Evolutionary conservation across 2,888 invertebrate species (phyloP).

Genomic region (Prosopocoilus inquinatus): DNA sequence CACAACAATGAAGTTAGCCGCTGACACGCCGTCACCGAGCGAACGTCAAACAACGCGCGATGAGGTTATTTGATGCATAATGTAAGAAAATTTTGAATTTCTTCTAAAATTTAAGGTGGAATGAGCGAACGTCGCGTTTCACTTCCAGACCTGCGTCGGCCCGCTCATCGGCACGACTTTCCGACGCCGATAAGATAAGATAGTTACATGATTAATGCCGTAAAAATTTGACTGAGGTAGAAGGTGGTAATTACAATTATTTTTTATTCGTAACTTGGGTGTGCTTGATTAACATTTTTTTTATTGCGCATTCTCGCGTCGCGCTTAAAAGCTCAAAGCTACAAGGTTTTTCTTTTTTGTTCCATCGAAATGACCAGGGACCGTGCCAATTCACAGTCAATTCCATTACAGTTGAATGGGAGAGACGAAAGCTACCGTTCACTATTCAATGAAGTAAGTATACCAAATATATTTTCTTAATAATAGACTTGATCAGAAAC

Average conservation of each 20-base stretch:
- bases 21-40: neutral
- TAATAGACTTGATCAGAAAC: no score
- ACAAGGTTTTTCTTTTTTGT: neutral
- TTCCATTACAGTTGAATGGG: conserved; percentile 6
- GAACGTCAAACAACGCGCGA: no score
- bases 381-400: conserved; percentile 4
- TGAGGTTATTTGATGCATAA: no score
- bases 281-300: neutral
- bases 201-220: neutral
- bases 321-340: no score
- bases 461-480: neutral
- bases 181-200: conserved; percentile 5
- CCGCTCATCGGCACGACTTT: no score
- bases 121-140: no score
- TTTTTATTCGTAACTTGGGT: neutral
- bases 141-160: no score
- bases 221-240: neutral
- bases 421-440: neutral
- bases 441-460: neutral
- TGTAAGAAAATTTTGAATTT: no score
- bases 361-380: conserved; percentile 8
- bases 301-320: no score
- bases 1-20: conserved; percentile 24
- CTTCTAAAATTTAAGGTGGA: no score
- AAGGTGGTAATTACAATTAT: neutral